phyloP scores from a whole-genome alignment of 2,888 invertebrate genomes.

The Troglohyphantes excavatus region DNA sequence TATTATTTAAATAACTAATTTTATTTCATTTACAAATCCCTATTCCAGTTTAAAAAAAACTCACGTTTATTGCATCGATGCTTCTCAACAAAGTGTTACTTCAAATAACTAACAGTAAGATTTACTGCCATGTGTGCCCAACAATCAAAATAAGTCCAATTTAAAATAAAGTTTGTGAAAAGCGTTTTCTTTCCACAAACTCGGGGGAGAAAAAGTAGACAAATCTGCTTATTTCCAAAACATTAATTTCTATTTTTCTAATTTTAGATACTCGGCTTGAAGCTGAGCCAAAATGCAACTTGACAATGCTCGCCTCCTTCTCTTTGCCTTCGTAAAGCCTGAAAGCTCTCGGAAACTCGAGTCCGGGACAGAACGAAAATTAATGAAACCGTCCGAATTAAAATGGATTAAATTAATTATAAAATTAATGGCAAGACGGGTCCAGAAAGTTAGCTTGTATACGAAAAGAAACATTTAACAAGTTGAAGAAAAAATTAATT shows the following conservation, averaged over 20 bases:
- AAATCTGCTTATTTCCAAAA: conserved; percentile 26
- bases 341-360: not conserved
- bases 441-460: not conserved
- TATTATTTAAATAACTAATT: not conserved
- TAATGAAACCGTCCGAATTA: conserved; percentile 1
- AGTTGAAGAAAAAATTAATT: not conserved
- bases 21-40: not conserved
- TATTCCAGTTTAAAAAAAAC: not conserved
- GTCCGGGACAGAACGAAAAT: not conserved
- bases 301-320: not conserved
- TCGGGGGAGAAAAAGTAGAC: not conserved
- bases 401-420: conserved; percentile 29
- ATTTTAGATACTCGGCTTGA: conserved; percentile 29
- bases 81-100: conserved; percentile 9
- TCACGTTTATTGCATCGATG: not conserved
- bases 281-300: conserved; percentile 14
- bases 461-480: not conserved
- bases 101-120: not conserved
- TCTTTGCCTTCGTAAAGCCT: not conserved
- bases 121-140: not conserved
- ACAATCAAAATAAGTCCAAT: conserved; percentile 4
- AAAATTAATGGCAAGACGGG: conserved; percentile 3
- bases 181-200: not conserved
- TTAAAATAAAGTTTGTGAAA: not conserved
- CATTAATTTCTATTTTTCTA: conserved; percentile 43